These are phyloP conservation scores for Xiphophorus couchianus DNA, from an alignment of 2,113 vertebrate species.

Conservation along the genomic window DNA sequence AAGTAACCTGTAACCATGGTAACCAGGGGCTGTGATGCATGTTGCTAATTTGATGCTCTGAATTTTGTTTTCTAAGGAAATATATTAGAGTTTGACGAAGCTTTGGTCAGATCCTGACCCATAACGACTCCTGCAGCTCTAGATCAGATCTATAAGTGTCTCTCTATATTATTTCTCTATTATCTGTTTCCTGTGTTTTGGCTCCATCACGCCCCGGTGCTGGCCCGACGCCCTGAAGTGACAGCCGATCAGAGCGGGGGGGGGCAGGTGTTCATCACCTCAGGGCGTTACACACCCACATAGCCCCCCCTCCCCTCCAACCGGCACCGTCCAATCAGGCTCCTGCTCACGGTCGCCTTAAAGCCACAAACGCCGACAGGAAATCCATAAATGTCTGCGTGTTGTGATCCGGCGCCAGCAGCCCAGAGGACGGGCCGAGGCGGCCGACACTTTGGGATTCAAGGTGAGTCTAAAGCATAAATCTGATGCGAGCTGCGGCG, in stretches of 20 bases:
- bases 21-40: too few species aligned
- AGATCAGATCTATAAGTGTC: too few species aligned
- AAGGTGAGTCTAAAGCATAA: slow-evolving; percentile 49
- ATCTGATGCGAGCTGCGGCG: slow-evolving; percentile 31
- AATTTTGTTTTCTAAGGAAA: too few species aligned
- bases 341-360: slow-evolving; percentile 16
- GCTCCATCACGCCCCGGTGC: neutral
- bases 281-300: slow-evolving; percentile 29
- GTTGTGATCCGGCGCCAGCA: slow-evolving; percentile 27
- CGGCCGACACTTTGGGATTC: slow-evolving; percentile 30
- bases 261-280: slow-evolving; percentile 57
- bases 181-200: neutral
- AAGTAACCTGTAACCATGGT: too few species aligned
- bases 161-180: too few species aligned
- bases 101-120: too few species aligned
- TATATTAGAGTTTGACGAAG: too few species aligned
- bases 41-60: too few species aligned
- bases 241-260: slow-evolving; percentile 25
- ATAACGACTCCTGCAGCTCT: too few species aligned
- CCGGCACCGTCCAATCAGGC: slow-evolving; percentile 39
- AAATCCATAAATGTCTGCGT: slow-evolving; percentile 41
- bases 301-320: neutral
- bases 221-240: slow-evolving; percentile 16
- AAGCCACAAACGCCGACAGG: slow-evolving; percentile 26
- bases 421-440: slow-evolving; percentile 10